phyloP scores from a whole-genome alignment of 2,888 invertebrate species.

The Drosophila koepferae region DNA sequence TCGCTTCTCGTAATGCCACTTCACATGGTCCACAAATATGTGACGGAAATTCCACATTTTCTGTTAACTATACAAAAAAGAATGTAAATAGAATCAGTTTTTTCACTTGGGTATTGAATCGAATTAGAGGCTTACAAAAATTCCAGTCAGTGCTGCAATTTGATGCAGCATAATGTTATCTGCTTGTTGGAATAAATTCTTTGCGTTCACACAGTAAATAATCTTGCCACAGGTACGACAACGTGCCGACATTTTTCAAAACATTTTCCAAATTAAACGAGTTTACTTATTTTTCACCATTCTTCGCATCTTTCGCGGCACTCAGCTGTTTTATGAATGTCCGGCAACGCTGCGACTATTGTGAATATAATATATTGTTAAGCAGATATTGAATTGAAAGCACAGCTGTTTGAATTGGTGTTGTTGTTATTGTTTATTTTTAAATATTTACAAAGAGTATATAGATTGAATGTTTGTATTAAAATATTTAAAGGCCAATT shows the following conservation, averaged over 20 bases:
- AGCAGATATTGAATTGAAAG: background rate
- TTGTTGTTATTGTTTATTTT: background rate
- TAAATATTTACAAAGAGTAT: background rate
- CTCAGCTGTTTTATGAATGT: conserved; percentile 38
- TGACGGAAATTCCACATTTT: conserved; percentile 41
- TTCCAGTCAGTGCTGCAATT: conserved; percentile 65
- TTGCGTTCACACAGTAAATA: conserved; percentile 47
- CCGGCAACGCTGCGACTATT: conserved; percentile 22
- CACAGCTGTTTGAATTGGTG: conserved; percentile 1
- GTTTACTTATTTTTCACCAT: conserved; percentile 11
- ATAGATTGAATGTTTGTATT: background rate
- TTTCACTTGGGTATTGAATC: background rate
- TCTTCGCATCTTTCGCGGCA: conserved; percentile 31
- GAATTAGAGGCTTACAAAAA: conserved; percentile 52
- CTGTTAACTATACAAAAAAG: conserved; percentile 34
- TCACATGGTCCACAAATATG: conserved; percentile 66
- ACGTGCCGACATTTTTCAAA: conserved; percentile 54
- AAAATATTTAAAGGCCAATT: background rate
- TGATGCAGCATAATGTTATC: conserved; percentile 63
- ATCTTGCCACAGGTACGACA: conserved; percentile 70
- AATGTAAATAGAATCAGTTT: background rate
- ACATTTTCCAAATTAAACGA: conserved; percentile 33
- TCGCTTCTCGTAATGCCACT: conserved; percentile 53
- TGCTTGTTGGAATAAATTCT: conserved; percentile 53
- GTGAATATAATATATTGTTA: conserved; percentile 10